Evolutionary conservation across 2,888 invertebrate genomes (phyloP).

Genomic region (Zygogramma bicolorata): DNA sequence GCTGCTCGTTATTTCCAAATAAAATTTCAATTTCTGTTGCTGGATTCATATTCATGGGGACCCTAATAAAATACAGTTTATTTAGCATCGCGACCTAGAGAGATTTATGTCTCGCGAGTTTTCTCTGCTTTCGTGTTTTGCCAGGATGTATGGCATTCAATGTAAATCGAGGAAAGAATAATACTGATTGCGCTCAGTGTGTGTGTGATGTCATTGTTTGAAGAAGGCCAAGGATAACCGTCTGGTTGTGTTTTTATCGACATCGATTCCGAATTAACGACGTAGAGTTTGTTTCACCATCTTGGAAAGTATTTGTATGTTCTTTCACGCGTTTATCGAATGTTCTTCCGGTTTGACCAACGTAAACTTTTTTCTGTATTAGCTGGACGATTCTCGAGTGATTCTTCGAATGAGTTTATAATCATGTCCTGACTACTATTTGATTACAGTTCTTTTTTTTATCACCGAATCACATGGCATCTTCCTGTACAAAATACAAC

Average conservation of each 20-base stretch:
- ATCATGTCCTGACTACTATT: too few relatives aligned
- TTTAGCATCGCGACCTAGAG: constrained; percentile 56
- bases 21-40: constrained; percentile 52
- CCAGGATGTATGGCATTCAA: constrained; percentile 65
- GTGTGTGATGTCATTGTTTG: constrained; percentile 61
- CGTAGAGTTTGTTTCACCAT: too few relatives aligned
- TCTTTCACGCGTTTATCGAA: too few relatives aligned
- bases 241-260: constrained; percentile 15
- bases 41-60: constrained; percentile 62
- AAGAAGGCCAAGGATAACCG: constrained; percentile 44
- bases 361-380: too few relatives aligned
- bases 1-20: constrained; percentile 47
- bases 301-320: too few relatives aligned
- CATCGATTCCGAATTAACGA: too few relatives aligned
- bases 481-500: too few relatives aligned
- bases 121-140: constrained; percentile 60
- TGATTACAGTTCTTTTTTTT: too few relatives aligned
- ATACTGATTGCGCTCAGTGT: constrained; percentile 60
- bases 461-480: too few relatives aligned
- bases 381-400: too few relatives aligned
- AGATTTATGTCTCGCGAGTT: constrained; percentile 63
- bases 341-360: too few relatives aligned
- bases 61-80: constrained; percentile 60
- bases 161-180: constrained; percentile 64
- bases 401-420: too few relatives aligned